A percentile compares a stretch with the other conserved stretches of the same genome.
These are phyloP conservation scores for Drosophila buzzatii DNA, from an alignment of 2,888 invertebrate species.

Conservation along the genomic window DNA sequence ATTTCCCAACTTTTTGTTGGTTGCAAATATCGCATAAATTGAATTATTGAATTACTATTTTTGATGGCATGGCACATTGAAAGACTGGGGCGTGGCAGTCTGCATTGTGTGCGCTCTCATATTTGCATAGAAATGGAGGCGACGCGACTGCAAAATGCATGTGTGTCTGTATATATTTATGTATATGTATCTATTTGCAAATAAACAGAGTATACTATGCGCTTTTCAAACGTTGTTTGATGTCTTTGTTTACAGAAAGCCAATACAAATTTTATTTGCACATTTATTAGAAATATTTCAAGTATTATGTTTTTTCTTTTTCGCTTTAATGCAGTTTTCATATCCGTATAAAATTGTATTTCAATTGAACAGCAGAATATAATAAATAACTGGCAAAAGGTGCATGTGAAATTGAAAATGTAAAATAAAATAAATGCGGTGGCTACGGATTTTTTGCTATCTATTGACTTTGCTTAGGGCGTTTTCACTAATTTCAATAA, in stretches of 20 bases:
- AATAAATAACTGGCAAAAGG: constrained; percentile 44
- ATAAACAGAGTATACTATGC: constrained; percentile 55
- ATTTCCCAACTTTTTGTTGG: not conserved
- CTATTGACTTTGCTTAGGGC: not conserved
- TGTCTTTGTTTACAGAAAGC: constrained; percentile 59
- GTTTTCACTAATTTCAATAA: not conserved
- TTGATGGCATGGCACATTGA: constrained; percentile 50
- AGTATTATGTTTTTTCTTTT: not conserved
- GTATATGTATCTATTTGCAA: constrained; percentile 61
- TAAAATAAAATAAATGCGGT: constrained; percentile 3
- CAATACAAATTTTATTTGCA: constrained; percentile 64
- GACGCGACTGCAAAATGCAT: constrained; percentile 4
- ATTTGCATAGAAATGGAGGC: constrained; percentile 35
- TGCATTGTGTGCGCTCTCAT: constrained; percentile 11
- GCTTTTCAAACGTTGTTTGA: constrained; percentile 50
- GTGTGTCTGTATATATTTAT: constrained; percentile 25
- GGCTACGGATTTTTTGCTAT: not conserved
- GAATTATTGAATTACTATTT: constrained; percentile 76
- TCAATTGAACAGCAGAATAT: constrained; percentile 56
- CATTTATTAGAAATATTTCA: constrained; percentile 63
- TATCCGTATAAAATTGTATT: constrained; percentile 45
- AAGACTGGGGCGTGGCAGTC: constrained; percentile 26
- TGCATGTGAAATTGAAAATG: constrained; percentile 4
- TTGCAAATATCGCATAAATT: constrained; percentile 67
- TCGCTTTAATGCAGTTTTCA: constrained; percentile 44